Conservation (phyloP, 2,113 vertebrate species). For the Nothobranchius kuhntae region DNA sequence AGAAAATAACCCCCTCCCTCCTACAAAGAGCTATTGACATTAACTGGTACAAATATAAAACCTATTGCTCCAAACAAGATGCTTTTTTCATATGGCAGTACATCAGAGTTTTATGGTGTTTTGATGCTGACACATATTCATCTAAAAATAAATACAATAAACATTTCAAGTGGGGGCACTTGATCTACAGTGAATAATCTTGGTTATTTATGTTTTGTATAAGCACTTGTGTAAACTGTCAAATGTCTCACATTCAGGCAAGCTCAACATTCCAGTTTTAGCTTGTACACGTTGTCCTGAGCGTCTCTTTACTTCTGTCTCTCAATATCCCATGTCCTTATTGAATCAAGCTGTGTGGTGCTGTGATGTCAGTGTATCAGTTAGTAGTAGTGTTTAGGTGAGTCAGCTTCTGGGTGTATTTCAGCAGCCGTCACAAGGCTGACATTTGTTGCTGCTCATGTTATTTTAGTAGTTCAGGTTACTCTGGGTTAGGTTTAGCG, state of each 20-base stretch:
- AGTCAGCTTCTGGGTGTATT: conserved; percentile 12
- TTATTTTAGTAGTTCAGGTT: conserved; percentile 10
- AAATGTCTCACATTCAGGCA: conserved; percentile 24
- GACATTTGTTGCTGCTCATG: conserved; percentile 7
- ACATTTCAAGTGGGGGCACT: background rate
- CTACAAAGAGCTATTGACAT: background rate
- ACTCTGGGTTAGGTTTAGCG: conserved; percentile 18
- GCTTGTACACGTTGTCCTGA: conserved; percentile 42
- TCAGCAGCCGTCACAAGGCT: background rate
- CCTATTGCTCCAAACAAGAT: background rate
- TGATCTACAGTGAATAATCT: background rate
- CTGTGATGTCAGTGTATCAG: conserved; percentile 18
- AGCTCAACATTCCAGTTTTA: conserved; percentile 14
- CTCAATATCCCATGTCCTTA: conserved; percentile 37
- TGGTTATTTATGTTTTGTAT: background rate
- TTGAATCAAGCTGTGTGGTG: conserved; percentile 18
- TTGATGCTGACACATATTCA: no score
- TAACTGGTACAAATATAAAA: background rate
- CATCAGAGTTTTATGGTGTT: no score
- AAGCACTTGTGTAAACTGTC: conserved; percentile 19
- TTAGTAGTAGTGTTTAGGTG: conserved; percentile 18
- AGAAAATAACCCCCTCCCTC: background rate
- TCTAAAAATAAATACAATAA: background rate
- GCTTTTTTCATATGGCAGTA: background rate
- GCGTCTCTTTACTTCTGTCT: conserved; percentile 2